A percentile compares a stretch with the other conserved stretches of the same genome.
These are phyloP conservation scores for Talpa occidentalis DNA, from an alignment of 2,113 vertebrate genomes.

Conservation along the genomic window DNA sequence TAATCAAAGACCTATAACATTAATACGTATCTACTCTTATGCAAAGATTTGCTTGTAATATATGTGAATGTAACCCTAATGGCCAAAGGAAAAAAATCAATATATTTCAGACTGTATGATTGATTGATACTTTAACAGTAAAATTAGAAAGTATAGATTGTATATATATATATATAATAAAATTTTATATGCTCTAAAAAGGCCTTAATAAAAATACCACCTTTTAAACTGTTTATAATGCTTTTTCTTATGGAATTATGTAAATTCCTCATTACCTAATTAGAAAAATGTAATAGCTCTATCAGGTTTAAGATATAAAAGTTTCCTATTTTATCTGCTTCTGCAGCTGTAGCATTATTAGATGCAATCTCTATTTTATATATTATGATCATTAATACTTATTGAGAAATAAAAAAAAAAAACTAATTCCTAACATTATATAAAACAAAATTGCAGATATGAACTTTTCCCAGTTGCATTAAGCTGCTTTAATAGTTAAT, in stretches of 20 bases:
- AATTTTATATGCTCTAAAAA: neutral
- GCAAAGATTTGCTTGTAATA: neutral
- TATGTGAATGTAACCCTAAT: neutral
- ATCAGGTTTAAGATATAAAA: neutral
- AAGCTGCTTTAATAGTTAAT: slow-evolving; percentile 11
- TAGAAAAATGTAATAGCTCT: neutral
- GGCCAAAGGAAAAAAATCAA: neutral
- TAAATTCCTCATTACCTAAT: neutral
- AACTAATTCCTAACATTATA: neutral
- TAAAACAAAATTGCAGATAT: slow-evolving; percentile 20
- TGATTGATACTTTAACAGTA: neutral
- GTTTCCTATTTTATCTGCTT: neutral
- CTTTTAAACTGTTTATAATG: neutral
- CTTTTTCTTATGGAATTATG: neutral
- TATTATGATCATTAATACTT: neutral
- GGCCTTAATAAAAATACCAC: neutral
- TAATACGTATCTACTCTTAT: neutral
- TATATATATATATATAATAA: neutral
- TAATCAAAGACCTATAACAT: neutral
- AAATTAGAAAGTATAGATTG: neutral
- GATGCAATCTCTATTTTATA: neutral
- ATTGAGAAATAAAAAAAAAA: neutral
- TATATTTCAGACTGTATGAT: neutral
- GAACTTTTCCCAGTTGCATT: neutral
- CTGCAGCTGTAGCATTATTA: neutral